Evolutionary conservation across 2,888 invertebrate genomes (phyloP).

Genomic region (Monochamus alternatus): DNA sequence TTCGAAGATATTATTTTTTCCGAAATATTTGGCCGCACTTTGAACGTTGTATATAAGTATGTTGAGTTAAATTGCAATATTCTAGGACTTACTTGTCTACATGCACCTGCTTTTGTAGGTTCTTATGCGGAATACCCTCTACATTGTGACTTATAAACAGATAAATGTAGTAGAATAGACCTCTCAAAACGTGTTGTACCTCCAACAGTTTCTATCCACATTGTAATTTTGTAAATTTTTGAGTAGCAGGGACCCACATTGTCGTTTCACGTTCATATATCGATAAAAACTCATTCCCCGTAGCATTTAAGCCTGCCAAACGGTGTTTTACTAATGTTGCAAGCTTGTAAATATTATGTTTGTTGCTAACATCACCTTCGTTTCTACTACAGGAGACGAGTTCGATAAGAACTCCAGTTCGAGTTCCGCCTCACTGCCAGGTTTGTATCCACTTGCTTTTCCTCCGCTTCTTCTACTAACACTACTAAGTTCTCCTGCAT

Average conservation of each 20-base stretch:
- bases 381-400: constrained; percentile 74
- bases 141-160: no score
- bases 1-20: no score
- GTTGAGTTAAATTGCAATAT: no score
- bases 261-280: neutral
- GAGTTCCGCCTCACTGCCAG: constrained; percentile 80
- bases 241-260: neutral
- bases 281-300: constrained; percentile 6
- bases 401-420: constrained; percentile 81
- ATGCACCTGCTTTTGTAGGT: no score
- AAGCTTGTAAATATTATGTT: constrained; percentile 51
- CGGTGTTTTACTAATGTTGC: constrained; percentile 40
- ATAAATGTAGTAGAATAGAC: no score
- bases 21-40: no score
- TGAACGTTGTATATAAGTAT: no score
- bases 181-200: no score
- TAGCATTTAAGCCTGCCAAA: constrained; percentile 32
- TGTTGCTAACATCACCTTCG: constrained; percentile 61
- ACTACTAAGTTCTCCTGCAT: constrained; percentile 50
- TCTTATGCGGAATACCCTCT: no score
- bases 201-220: no score
- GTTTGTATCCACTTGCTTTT: constrained; percentile 72
- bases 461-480: constrained; percentile 59
- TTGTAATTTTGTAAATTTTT: neutral
- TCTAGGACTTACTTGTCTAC: no score